Evolutionary conservation across 37 sponge, comb jelly and placozoan genomes (phyloP).

Genomic region (Halichondria panicea): DNA sequence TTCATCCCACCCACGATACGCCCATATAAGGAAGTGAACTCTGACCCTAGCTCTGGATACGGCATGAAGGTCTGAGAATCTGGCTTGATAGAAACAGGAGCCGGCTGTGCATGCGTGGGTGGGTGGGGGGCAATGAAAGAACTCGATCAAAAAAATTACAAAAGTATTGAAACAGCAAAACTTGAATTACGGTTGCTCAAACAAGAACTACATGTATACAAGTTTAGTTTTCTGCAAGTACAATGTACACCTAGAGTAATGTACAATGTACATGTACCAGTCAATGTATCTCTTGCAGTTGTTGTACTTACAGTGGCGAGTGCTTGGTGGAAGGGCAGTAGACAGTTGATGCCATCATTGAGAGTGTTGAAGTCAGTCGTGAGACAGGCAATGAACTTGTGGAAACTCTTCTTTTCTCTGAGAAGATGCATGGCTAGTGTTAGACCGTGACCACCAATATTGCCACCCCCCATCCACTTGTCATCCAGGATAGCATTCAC

Average conservation of each 20-base stretch:
- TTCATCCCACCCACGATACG: slow-evolving; percentile 25
- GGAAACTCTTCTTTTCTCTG: slow-evolving; percentile 37
- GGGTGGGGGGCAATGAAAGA: neutral
- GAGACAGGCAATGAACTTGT: slow-evolving; percentile 29
- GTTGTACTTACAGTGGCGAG: slow-evolving; percentile 10
- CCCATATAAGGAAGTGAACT: slow-evolving; percentile 32
- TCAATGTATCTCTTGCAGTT: no score
- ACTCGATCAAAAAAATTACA: neutral
- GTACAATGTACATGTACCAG: neutral
- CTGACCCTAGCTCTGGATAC: slow-evolving; percentile 9
- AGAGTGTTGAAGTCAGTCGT: slow-evolving; percentile 21
- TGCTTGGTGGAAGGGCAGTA: slow-evolving; percentile 23
- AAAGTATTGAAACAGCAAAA: no score
- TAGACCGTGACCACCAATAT: slow-evolving; percentile 51
- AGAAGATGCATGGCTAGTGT: slow-evolving; percentile 39
- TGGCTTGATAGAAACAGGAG: no score
- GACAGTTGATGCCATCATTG: slow-evolving; percentile 38
- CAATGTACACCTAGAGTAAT: neutral
- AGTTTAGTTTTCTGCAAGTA: neutral
- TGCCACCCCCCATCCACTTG: slow-evolving; percentile 43
- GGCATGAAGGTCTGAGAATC: neutral
- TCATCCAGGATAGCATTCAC: slow-evolving; percentile 62
- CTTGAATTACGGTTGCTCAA: no score
- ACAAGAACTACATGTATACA: no score
- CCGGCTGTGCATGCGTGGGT: neutral